These are phyloP conservation scores for Cheilosia vulpina DNA, from an alignment of 2,888 invertebrate species.

Conservation along the genomic window DNA sequence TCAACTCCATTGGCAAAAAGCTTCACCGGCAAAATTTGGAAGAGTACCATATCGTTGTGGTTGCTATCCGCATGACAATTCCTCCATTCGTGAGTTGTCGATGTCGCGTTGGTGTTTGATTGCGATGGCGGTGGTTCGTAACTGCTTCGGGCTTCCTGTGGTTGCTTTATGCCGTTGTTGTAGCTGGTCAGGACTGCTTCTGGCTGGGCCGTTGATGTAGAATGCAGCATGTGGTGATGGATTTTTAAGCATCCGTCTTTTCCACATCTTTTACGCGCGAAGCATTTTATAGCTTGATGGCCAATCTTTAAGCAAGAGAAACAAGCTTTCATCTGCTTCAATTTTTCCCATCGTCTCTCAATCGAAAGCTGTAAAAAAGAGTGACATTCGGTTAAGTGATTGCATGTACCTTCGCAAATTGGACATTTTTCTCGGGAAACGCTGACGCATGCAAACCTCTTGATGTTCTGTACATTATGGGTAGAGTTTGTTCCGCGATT, in stretches of 20 bases:
- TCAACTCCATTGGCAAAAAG: conserved; percentile 9
- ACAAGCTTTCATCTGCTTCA: conserved; percentile 23
- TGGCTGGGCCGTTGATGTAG: too few species aligned
- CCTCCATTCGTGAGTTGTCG: too few species aligned
- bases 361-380: conserved; percentile 17
- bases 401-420: not conserved
- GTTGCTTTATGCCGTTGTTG: not conserved
- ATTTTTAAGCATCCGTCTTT: conserved; percentile 21
- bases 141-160: not conserved
- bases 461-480: not conserved
- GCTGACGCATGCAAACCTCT: not conserved
- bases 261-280: conserved; percentile 6
- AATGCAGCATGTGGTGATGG: conserved; percentile 28
- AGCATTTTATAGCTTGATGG: conserved; percentile 35
- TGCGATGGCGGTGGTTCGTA: too few species aligned
- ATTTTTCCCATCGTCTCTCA: conserved; percentile 31
- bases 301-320: conserved; percentile 43
- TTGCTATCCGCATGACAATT: not conserved
- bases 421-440: not conserved
- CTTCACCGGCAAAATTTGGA: conserved; percentile 15
- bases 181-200: too few species aligned
- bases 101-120: too few species aligned
- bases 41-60: not conserved
- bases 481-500: not conserved
- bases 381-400: not conserved